Percentiles rank a stretch among this genome's conserved stretches.
Evolutionary conservation across 1,140 invertebrate species (phyloP).

Genomic region (Drosophila trapezifrons): DNA sequence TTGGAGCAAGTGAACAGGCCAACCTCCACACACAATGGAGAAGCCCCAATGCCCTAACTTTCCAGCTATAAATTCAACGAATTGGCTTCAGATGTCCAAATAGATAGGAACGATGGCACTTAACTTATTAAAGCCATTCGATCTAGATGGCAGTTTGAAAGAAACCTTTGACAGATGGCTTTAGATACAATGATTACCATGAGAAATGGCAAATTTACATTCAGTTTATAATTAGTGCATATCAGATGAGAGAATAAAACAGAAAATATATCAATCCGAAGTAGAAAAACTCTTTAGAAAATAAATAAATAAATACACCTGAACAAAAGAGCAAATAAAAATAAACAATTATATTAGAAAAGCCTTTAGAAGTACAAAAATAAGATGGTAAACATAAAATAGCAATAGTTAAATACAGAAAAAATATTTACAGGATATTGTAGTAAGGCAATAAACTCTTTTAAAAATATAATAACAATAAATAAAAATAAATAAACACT

Average conservation of each 20-base stretch:
- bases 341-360: background rate
- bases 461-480: background rate
- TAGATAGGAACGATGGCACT: constrained; percentile 8
- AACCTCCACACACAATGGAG: constrained; percentile 9
- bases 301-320: background rate
- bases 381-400: background rate
- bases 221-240: constrained; percentile 12
- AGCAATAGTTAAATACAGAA: background rate
- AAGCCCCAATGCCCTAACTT: constrained; percentile 40
- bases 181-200: constrained; percentile 21
- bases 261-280: background rate
- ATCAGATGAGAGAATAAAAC: constrained; percentile 23
- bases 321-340: too few species aligned
- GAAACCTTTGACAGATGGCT: constrained; percentile 10
- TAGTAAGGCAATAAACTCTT: too few species aligned
- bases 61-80: constrained; percentile 28
- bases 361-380: too few species aligned
- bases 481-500: background rate
- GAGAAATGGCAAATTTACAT: constrained; percentile 23
- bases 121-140: background rate
- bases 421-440: too few species aligned
- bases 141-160: constrained; percentile 26
- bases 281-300: background rate
- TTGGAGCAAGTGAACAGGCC: constrained; percentile 25
- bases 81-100: constrained; percentile 8